phyloP scores from a whole-genome alignment of 2,113 vertebrate species.

The Pterophyllum scalare region DNA sequence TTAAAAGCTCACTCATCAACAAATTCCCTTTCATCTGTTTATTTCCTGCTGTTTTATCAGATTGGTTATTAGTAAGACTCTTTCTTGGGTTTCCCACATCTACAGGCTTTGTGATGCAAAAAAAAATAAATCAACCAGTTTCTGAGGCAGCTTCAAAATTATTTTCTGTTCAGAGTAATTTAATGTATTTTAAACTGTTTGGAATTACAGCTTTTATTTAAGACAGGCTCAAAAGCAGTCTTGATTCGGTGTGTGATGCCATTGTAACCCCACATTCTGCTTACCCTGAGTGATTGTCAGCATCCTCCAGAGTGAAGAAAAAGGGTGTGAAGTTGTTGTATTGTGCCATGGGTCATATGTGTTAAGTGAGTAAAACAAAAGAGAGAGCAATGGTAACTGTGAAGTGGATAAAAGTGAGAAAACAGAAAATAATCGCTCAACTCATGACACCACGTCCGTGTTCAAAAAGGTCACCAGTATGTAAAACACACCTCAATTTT shows the following conservation, averaged over 20 bases:
- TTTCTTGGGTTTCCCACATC: background rate
- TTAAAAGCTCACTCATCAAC: too few species aligned
- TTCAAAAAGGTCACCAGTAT: background rate
- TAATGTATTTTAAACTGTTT: background rate
- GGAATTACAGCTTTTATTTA: background rate
- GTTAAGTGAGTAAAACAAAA: background rate
- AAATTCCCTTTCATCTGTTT: too few species aligned
- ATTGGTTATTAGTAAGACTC: background rate
- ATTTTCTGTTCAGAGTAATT: background rate
- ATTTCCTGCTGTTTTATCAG: too few species aligned
- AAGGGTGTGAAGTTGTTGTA: constrained; percentile 3
- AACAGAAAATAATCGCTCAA: background rate
- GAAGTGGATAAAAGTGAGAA: constrained; percentile 26
- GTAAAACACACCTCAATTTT: background rate
- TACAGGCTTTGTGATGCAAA: background rate
- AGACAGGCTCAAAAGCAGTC: background rate
- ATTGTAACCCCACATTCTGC: background rate
- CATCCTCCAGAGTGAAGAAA: background rate
- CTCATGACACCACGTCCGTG: background rate
- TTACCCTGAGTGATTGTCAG: background rate
- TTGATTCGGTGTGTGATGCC: background rate
- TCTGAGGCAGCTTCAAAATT: background rate
- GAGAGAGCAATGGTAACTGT: background rate
- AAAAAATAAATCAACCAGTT: background rate
- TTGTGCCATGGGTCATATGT: constrained; percentile 3